Evolutionary conservation across 1,140 invertebrate species (phyloP), one percentile per base, ranked within the genome.

Genomic region (Spodoptera frugiperda): DNA sequence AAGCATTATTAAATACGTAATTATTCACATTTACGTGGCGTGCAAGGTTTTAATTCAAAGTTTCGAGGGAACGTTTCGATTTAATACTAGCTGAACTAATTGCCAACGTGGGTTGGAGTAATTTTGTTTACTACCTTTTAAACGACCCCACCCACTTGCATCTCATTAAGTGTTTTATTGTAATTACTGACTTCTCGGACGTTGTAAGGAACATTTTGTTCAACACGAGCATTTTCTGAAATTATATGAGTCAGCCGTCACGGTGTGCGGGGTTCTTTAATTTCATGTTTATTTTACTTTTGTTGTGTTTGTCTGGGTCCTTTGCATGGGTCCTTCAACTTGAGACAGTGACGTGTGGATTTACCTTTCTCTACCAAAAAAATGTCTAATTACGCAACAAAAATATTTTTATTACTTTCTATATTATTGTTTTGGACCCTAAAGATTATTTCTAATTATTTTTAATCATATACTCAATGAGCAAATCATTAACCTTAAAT

Each of bases 1-100:
- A 92, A 91, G 90, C 90, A 83, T 92, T 93, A 93, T 93, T 93
- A 93, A 93, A 93, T 89, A 91, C 90, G 90, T 93, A 93, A 93
- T 93, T 93, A 93, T 93, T 91, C 91, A 92, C 91, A 90, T 93
- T 91, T 89, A 87, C 88, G 78, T 92, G 90, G 87, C 88, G 92
- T 91, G 91, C 90, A 86, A 90, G 87, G 87, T 90, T 93, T 91
- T 91, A 93, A 92, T 93, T 91, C 89, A 85, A 87, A 81, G 79
- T 82, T 91, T 88, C 83, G 85, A 85, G 84, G 86, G 85, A 90
- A 89, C 86, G 84, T 90, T 39, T 85, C 87, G 86, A 88, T 89
- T 92, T 91, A 89, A 88, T 92, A 91, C 92, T 93, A 93, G 89
- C 83, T 80, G 92, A 93, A 93, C 92, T 93, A 93, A 93, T 93